Evolutionary conservation across 2,797 vertebrate genomes (phyloP).

Genomic region (Melanotaenia trifasciata): DNA sequence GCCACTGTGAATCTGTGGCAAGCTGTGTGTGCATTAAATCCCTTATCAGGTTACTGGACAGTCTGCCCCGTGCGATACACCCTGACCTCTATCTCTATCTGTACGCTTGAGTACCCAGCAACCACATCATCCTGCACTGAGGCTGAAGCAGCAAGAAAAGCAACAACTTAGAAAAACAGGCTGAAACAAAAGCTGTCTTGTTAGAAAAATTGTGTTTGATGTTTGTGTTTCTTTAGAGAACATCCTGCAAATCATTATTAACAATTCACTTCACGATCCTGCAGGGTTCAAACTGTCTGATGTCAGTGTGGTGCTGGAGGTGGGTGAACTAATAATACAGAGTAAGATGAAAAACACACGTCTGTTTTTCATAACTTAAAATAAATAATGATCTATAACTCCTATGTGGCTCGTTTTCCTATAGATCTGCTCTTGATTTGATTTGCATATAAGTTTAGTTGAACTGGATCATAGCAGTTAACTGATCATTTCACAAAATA

Average conservation of each 20-base stretch:
- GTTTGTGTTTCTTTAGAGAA: neutral
- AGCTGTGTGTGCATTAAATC: constrained; percentile 9
- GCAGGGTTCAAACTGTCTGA: neutral
- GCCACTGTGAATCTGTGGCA: neutral
- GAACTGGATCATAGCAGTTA: neutral
- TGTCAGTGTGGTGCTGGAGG: neutral
- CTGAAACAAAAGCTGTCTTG: neutral
- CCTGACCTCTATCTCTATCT: constrained; percentile 10
- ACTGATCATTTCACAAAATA: neutral
- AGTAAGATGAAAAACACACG: neutral
- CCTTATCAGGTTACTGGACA: constrained; percentile 10
- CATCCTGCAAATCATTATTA: neutral
- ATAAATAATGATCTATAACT: neutral
- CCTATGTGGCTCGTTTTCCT: neutral
- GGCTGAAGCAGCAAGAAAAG: constrained; percentile 1
- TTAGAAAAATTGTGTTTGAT: neutral
- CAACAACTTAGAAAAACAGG: neutral
- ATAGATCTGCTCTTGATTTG: neutral
- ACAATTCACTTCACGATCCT: neutral
- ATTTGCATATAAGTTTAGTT: neutral
- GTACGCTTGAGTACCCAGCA: constrained; percentile 4
- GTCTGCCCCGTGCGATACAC: neutral
- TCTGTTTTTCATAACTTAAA: neutral
- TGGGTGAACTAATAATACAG: neutral
- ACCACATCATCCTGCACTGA: constrained; percentile 6